Evolutionary conservation across 1,140 invertebrate genomes (phyloP).

Genomic region (Hycleus cichorii): DNA sequence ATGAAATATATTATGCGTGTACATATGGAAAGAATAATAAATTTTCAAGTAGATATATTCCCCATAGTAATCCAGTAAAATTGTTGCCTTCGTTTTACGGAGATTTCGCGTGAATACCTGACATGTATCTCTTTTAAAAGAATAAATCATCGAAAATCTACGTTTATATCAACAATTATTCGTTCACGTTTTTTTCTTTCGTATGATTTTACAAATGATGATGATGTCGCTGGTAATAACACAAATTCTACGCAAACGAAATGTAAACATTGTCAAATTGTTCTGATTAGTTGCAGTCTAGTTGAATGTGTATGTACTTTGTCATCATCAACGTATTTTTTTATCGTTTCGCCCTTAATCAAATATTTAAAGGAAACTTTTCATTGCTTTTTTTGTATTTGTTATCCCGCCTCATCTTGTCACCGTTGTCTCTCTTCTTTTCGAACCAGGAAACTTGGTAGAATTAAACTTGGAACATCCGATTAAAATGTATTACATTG

Average conservation of each 20-base stretch:
- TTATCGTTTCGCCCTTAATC: neutral
- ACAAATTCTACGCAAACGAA: constrained; percentile 11
- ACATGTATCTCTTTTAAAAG: constrained; percentile 9
- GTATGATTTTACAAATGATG: no score
- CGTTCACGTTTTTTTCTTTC: no score
- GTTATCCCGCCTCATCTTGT: no score
- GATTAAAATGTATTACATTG: no score
- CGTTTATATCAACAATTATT: no score
- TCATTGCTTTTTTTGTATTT: neutral
- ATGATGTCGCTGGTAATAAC: neutral
- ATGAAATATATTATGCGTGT: neutral
- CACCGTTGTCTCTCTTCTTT: neutral
- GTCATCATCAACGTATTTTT: neutral
- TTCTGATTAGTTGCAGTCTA: constrained; percentile 9
- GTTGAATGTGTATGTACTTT: neutral
- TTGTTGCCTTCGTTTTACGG: constrained; percentile 8
- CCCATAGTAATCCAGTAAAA: neutral
- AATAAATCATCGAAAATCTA: no score
- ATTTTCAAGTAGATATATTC: no score
- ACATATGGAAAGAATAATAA: no score
- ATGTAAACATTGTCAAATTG: constrained; percentile 10
- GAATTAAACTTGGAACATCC: neutral
- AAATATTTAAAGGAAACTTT: neutral
- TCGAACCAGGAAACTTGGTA: neutral
- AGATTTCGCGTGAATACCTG: constrained; percentile 18